A percentile compares a stretch with the other conserved stretches of the same genome.
Evolutionary conservation across 2,888 invertebrate genomes (phyloP).

Genomic region (Agriotes lineatus): DNA sequence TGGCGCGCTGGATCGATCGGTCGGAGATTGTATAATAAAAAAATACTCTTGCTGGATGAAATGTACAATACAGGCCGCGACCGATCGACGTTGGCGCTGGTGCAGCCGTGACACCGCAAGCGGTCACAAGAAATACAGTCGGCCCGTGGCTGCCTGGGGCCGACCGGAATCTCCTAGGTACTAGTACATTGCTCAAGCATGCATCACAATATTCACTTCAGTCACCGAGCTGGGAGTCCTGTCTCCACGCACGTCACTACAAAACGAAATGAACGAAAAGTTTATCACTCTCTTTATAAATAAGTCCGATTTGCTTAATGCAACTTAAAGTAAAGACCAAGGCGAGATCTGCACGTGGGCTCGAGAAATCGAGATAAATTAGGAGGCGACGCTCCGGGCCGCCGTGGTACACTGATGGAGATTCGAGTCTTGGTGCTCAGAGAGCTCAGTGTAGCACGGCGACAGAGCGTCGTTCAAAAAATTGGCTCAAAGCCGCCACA

Average conservation of each 20-base stretch:
- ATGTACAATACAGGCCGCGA: constrained; percentile 38
- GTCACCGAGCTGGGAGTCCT: constrained; percentile 34
- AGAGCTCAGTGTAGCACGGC: constrained; percentile 16
- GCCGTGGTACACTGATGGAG: constrained; percentile 26
- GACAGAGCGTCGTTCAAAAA: not conserved
- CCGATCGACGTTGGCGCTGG: constrained; percentile 21
- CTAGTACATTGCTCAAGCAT: constrained; percentile 33
- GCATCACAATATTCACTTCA: constrained; percentile 16
- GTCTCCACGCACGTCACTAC: constrained; percentile 34
- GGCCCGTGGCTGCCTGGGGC: constrained; percentile 30
- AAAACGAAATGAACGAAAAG: constrained; percentile 28
- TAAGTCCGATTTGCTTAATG: constrained; percentile 19
- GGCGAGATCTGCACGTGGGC: constrained; percentile 17
- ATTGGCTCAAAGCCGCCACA: not conserved
- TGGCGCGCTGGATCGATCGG: constrained; percentile 23
- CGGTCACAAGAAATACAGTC: constrained; percentile 9
- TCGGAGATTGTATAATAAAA: constrained; percentile 40
- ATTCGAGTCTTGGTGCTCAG: constrained; percentile 20
- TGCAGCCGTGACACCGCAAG: constrained; percentile 22
- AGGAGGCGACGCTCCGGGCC: not conserved
- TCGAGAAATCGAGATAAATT: constrained; percentile 13
- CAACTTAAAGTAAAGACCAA: constrained; percentile 24
- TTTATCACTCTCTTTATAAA: constrained; percentile 36
- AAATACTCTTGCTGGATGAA: constrained; percentile 41
- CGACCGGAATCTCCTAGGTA: constrained; percentile 40